These are phyloP conservation scores for Mallateleia sp. DNA, from an alignment of 2,888 invertebrate species.

Conservation along the genomic window DNA sequence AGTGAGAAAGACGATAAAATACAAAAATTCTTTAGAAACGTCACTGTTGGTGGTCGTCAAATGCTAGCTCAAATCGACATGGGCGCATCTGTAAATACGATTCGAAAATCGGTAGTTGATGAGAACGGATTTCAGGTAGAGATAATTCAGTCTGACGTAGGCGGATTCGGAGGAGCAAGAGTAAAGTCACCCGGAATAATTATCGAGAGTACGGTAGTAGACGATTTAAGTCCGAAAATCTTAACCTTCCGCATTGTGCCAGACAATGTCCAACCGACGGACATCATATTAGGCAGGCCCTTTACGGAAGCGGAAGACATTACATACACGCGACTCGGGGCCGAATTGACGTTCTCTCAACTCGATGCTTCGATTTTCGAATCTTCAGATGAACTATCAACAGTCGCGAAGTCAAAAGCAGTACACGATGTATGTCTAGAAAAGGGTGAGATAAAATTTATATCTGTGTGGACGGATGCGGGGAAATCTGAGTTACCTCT, in stretches of 20 bases:
- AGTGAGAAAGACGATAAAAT: background rate
- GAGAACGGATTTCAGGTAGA: background rate
- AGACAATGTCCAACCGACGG: background rate
- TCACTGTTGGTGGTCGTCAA: background rate
- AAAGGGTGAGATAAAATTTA: slow-evolving; percentile 8
- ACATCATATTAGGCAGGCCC: slow-evolving; percentile 29
- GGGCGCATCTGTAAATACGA: slow-evolving; percentile 46
- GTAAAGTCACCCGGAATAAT: slow-evolving; percentile 40
- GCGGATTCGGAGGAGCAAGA: slow-evolving; percentile 22
- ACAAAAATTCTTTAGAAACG: slow-evolving; percentile 24
- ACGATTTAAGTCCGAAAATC: slow-evolving; percentile 4
- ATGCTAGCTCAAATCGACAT: slow-evolving; percentile 41
- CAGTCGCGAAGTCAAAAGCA: too few species aligned
- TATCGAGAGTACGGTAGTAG: background rate
- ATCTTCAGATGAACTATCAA: too few species aligned
- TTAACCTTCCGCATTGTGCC: slow-evolving; percentile 22
- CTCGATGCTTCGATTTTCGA: background rate
- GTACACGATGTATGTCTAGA: background rate
- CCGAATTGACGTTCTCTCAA: too few species aligned
- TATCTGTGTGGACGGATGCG: background rate
- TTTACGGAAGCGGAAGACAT: slow-evolving; percentile 32
- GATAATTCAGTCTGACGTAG: background rate
- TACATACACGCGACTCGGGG: slow-evolving; percentile 13
- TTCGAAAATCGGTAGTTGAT: slow-evolving; percentile 18
- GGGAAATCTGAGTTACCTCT: background rate